Base-by-base conservation (phyloP, 2,888 invertebrate genomes). In the Sinodicranocentrus sp. region DNA sequence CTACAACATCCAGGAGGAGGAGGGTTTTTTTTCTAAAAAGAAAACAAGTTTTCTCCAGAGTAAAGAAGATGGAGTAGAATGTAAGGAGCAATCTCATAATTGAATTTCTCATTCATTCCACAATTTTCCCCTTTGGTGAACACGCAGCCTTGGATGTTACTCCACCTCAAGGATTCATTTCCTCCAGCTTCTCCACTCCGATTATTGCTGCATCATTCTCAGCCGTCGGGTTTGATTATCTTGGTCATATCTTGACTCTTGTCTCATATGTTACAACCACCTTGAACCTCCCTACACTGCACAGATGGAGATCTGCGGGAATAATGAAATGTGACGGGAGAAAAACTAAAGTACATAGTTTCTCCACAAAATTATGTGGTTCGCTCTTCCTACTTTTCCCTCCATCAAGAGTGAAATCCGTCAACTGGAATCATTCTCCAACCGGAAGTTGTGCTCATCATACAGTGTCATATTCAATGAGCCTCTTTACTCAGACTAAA, bases 81-180 rank as follows among this genome's bases (percentile, higher is more conserved):
- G n/a, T n/a, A 33, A 10, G 73, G 44, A 68, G 77, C 77, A 77
- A 77, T 77, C 77, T 77, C 77, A 68, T 77, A 77, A 77, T 77
- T 77, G 77, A 77, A 77, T 77, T 77, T 77, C 77, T 77, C 33
- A 77, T 77, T 77, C 77, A 77, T 68, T 77, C 33, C 33, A 33
- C 23, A 54, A 68, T 57, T 77, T 77, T 75, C 77, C 77, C 77
- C 68, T 77, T 77, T 68, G 28, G 43, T 77, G 67, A 48, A 68
- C 68, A 67, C 33, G 33, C 33, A 33, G 33, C 33, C n/a, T n/a
- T n/a, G n/a, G n/a, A n/a, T n/a, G n/a, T n/a, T n/a, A n/a, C n/a
- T n/a, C n/a, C n/a, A 33, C 10, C 33, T 33, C 33, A 10, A 33
- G 33, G 5, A 33, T 10, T n/a, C 33, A 33, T 54, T 54, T 52